Percentiles rank a stretch among this genome's conserved stretches.
These are phyloP conservation scores for Urechis unicinctus DNA, from an alignment of 2,888 invertebrate genomes.

Conservation along the genomic window DNA sequence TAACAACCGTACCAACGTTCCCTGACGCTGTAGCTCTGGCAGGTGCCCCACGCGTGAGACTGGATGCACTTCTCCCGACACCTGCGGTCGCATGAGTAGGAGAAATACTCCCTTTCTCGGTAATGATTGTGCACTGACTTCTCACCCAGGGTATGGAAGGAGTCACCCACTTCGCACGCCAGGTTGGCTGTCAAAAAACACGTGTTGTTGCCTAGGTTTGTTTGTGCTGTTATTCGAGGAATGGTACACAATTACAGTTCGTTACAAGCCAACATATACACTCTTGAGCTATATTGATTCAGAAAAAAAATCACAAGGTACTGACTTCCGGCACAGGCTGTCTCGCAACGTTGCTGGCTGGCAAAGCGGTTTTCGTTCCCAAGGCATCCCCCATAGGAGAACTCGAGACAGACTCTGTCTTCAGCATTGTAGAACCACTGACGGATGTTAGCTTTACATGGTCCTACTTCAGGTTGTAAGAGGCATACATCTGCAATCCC, in stretches of 20 bases:
- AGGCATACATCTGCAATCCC: background rate
- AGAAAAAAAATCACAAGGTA: background rate
- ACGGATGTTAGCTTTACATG: conserved; percentile 3
- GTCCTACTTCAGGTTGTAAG: conserved; percentile 1
- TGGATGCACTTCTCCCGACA: background rate
- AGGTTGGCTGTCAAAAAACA: conserved; percentile 1
- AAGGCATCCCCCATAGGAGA: conserved; percentile 5
- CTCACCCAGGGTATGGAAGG: background rate
- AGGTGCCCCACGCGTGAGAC: conserved; percentile 5
- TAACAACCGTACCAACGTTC: conserved; percentile 4
- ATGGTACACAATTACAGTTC: no score
- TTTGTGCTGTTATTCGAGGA: no score
- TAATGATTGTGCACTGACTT: conserved; percentile 1
- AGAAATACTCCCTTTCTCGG: background rate
- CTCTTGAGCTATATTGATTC: background rate
- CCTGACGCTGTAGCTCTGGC: background rate
- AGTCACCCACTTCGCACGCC: background rate
- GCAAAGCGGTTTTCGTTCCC: conserved; percentile 5
- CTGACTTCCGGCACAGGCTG: conserved; percentile 6
- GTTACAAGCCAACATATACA: background rate
- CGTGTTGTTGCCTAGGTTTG: no score
- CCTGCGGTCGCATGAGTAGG: background rate
- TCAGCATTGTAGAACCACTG: conserved; percentile 5
- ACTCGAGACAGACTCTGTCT: background rate
- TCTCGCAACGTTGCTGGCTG: background rate